Evolutionary conservation across 2,113 vertebrate species (phyloP), one percentile per base, ranked within the genome.

Genomic region (Lophius piscatorius): DNA sequence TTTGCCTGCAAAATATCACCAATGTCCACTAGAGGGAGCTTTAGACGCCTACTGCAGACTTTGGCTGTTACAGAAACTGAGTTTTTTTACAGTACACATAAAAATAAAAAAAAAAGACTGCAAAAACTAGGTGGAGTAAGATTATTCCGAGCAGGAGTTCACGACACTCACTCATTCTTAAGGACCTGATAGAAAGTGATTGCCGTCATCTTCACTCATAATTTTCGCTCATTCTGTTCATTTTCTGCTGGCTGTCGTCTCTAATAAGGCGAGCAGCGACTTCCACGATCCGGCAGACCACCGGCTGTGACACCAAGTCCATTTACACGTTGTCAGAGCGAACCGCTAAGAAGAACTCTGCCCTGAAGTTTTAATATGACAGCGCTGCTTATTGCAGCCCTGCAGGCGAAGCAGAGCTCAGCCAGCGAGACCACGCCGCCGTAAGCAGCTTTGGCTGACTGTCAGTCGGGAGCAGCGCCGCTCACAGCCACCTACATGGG

Each of bases 371-470:
- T 74, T 84, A 77, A 75, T 63, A 38, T 73, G 76, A 81, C 81
- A 79, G 66, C 20, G 1, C 65, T 66, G 70, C 67, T 85, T 59
- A 71, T 65, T 72, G 8, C 66, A 33, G 80, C 54, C 57, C 74
- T 34, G 60, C 60, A 76, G 80, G 47, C 54, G 63, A 16, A 33
- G 41, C 63, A 31, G 45, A 45, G 76, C 76, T 76, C 73, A 61
- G 61, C 38, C 1, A 70, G 50, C 2, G 31, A 74, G 61, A 50
- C 49, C 46, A 49, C 12, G 2, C 50, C 66, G 60, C 74, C 67
- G 71, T 76, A 84, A 88, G 86, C 79, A 64, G 86, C 83, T 88
- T 85, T 88, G 61, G 38, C 36, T 52, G 69, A 69, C 74, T 70
- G 76, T 67, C 74, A 75, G 63, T 65, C 75, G 52, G 7, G 46